A percentile compares a stretch with the other conserved stretches of the same genome.
Conservation (phyloP, 2,888 invertebrate genomes). For the Drosophila formosana region DNA sequence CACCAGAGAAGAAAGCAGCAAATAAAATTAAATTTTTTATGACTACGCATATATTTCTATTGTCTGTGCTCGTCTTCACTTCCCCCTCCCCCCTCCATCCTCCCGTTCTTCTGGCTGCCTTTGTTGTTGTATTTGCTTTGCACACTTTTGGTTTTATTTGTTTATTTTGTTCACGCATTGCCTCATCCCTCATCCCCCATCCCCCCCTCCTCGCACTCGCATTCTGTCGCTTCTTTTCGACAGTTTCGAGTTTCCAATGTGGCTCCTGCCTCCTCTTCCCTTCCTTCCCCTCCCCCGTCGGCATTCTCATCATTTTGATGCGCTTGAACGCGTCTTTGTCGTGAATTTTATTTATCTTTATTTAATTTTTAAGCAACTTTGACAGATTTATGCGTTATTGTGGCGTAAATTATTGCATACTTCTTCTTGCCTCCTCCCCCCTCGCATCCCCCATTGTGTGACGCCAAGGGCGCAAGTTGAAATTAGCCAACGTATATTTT, state of each 20-base stretch:
- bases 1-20: constrained; percentile 15
- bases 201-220: background rate
- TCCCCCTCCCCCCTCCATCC: background rate
- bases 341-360: constrained; percentile 75
- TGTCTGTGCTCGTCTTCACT: constrained; percentile 32
- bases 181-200: constrained; percentile 3
- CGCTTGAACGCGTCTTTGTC: constrained; percentile 68
- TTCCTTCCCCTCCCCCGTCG: background rate
- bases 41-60: constrained; percentile 39
- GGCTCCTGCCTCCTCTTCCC: background rate
- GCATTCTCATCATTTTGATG: constrained; percentile 52
- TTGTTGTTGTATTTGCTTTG: constrained; percentile 29
- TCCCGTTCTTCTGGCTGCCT: constrained; percentile 5
- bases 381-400: constrained; percentile 76
- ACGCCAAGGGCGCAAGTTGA: constrained; percentile 40
- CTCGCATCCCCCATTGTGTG: constrained; percentile 35
- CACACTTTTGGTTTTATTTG: constrained; percentile 46
- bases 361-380: constrained; percentile 77
- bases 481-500: constrained; percentile 55
- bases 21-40: constrained; percentile 60
- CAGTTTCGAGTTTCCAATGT: constrained; percentile 49
- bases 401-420: constrained; percentile 75
- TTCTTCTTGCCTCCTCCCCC: constrained; percentile 10
- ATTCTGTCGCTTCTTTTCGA: constrained; percentile 7
- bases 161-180: constrained; percentile 56